phyloP scores from a whole-genome alignment of 1,140 invertebrate species.

The Drosophila parabipectinata region DNA sequence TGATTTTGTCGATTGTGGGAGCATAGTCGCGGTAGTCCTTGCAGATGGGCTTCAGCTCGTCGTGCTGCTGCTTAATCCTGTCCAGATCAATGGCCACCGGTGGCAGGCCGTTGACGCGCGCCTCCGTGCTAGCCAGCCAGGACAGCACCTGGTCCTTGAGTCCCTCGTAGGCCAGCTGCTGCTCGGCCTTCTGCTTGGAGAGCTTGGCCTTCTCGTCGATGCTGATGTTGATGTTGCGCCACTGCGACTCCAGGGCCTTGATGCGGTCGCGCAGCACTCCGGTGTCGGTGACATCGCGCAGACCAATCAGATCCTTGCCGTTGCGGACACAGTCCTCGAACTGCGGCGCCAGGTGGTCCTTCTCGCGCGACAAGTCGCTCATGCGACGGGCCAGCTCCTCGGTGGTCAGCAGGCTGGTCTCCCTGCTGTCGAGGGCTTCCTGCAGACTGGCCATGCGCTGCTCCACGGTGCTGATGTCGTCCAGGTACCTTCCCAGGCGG shows the following conservation, averaged over 20 bases:
- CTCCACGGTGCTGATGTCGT: constrained; percentile 88
- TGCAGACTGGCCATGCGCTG: constrained; percentile 89
- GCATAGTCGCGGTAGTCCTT: constrained; percentile 96
- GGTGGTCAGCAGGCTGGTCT: constrained; percentile 87
- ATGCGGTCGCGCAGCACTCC: constrained; percentile 93
- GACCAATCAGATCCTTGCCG: constrained; percentile 93
- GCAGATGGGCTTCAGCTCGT: constrained; percentile 94
- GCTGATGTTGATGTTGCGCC: constrained; percentile 92
- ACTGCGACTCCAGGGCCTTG: constrained; percentile 93
- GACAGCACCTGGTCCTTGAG: constrained; percentile 92
- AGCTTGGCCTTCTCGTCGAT: constrained; percentile 93
- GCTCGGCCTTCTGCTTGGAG: constrained; percentile 92
- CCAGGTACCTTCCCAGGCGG: constrained; percentile 89
- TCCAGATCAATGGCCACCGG: constrained; percentile 95
- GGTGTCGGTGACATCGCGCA: constrained; percentile 95
- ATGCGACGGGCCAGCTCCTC: constrained; percentile 89
- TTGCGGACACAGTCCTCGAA: constrained; percentile 92
- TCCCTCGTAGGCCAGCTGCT: constrained; percentile 93
- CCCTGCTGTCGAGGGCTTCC: constrained; percentile 90
- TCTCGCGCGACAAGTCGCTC: constrained; percentile 85
- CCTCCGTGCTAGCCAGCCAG: constrained; percentile 94
- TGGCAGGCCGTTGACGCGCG: constrained; percentile 88
- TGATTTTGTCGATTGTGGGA: constrained; percentile 94
- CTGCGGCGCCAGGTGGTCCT: constrained; percentile 82
- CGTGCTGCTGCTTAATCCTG: constrained; percentile 91